Percentiles rank a stretch among this genome's conserved stretches.
Conservation (phyloP, 2,113 vertebrate species). For the Egretta garzetta region DNA sequence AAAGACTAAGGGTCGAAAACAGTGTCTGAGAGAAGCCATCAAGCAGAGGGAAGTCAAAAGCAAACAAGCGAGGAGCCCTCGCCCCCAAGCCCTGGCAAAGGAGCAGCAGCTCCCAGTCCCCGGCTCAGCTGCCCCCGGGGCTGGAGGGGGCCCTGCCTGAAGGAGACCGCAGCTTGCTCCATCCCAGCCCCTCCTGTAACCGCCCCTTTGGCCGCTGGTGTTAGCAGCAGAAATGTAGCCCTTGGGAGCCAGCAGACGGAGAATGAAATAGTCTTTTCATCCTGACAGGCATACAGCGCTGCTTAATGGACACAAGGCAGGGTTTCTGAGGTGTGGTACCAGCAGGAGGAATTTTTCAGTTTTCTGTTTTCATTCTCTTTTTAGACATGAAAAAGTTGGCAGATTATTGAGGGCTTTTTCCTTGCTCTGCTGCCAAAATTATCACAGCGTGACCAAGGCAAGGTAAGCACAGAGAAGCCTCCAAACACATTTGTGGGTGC, state of each 20-base stretch:
- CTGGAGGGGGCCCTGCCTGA: not conserved
- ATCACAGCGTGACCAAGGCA: not conserved
- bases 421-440: not conserved
- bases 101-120: not conserved
- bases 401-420: not conserved
- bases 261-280: not conserved
- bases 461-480: not conserved
- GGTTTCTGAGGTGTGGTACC: not conserved
- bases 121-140: not conserved
- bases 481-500: not conserved
- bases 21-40: not conserved
- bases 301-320: not conserved
- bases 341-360: not conserved
- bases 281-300: accelerated
- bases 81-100: not conserved
- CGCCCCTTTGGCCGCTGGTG: not conserved
- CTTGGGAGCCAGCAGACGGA: not conserved
- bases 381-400: not conserved
- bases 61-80: not conserved
- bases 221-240: not conserved
- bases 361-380: not conserved
- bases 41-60: not conserved
- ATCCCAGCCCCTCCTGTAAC: accelerated
- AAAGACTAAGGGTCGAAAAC: not conserved
- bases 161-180: not conserved